A percentile compares a stretch with the other conserved stretches of the same genome.
These are phyloP conservation scores for Lypha dubia DNA, from an alignment of 2,888 invertebrate species.

Conservation along the genomic window DNA sequence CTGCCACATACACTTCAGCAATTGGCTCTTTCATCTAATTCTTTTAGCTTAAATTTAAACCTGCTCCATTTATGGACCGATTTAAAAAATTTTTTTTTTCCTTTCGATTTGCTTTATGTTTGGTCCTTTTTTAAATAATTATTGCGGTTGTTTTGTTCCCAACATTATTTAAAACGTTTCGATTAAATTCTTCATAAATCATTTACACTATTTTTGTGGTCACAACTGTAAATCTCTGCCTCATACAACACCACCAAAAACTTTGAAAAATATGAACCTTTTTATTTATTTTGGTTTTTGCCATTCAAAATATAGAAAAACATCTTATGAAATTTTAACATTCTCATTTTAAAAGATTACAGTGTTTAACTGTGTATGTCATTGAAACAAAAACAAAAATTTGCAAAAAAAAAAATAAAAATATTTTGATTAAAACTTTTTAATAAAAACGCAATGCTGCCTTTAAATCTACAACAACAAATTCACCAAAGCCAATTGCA, in stretches of 20 bases:
- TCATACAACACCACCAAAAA: conserved; percentile 14
- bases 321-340: conserved; percentile 57
- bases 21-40: no score
- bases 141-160: no score
- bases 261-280: conserved; percentile 25
- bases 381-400: conserved; percentile 14
- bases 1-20: no score
- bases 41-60: no score
- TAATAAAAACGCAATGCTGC: conserved; percentile 67
- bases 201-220: conserved; percentile 4
- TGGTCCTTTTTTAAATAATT: no score
- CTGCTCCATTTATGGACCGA: no score
- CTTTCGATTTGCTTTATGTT: no score
- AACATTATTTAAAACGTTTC: background rate
- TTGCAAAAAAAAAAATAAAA: conserved; percentile 18
- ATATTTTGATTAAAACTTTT: conserved; percentile 21
- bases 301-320: conserved; percentile 14
- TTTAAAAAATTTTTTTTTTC: no score
- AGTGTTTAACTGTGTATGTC: conserved; percentile 6
- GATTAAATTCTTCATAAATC: background rate
- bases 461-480: conserved; percentile 67
- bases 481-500: conserved; percentile 61
- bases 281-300: conserved; percentile 34
- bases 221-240: conserved; percentile 15
- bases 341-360: conserved; percentile 61